Base-by-base conservation (phyloP, 92 coral and sea anemone species). In the Bergia sp. region DNA sequence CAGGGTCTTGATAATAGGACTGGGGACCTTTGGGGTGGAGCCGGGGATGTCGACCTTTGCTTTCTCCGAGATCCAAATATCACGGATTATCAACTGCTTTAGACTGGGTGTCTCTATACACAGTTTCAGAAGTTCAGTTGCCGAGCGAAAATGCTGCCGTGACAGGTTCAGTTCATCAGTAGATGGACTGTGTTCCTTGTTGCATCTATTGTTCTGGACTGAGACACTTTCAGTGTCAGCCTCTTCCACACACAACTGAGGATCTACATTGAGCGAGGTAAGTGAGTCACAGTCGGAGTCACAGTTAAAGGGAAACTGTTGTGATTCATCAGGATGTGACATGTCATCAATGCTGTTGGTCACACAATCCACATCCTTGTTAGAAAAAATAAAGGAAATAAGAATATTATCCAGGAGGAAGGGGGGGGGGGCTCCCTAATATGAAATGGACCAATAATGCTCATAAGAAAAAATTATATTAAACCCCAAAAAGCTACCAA, bases 31-130 rank as follows among this genome's bases (percentile, higher is more conserved):
- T 38, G 73, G 86, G 49, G 5, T 20, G 1, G 86, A 10, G 16
- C 74, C 39, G 57, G 86, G 86, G 16, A 82, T 82, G 39, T 64
- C 3, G 6, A 64, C 37, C 15, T 44, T 5, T 12, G 43, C 47
- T 64, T 82, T 82, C 58, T 13, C 75, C 16, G 86, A 57, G 44
- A 82, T 82, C 86, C 86, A 82, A 43, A 82, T 23, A 64, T 82
- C 86, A 3, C 86, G 86, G 37, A 82, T 82, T 39, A 82, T 64
- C 29, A 82, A 58, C 37, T 55, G 50, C 37, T 61, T 49, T 86
- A 86, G 20, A 21, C 69, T 69, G 11, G 73, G 82, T 74, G 81
- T 74, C 29, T 38, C 80, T 3, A 86, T 74, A 67, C 72, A 86
- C 23, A 86, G 37, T 49, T 75, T 75, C 82, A 86, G 36, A 15